Evolutionary conservation across 2,797 vertebrate genomes (phyloP), one percentile per base, ranked within the genome.

Genomic region (Dendrocincla fuliginosa): DNA sequence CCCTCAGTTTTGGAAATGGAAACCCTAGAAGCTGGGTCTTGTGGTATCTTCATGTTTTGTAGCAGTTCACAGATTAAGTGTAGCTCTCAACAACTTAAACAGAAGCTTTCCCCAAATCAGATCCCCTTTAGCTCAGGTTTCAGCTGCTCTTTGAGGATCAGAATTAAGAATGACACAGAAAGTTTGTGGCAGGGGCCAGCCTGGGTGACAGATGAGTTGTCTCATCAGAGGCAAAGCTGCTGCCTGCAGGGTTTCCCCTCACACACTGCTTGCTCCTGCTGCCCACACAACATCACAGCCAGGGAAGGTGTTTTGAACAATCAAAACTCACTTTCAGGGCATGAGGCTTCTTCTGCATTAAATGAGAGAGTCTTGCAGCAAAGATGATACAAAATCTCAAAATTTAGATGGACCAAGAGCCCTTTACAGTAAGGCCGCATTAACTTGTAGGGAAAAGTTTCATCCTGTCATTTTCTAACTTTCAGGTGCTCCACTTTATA

Each of bases 271-370:
- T 6, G 3, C 7, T 87, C 52, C 92, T 56, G 9, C 42, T 85
- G 64, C 60, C 55, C 7, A 1, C 27, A 17, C 52, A 59, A 1
- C 12, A 7, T 39, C 7, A 1, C 50, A 76, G 65, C 2, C 1
- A 68, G 22, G 46, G 33, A 50, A 56, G 13, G 16, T 35, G 35
- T 35, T 35, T 35, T 35, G 35, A 35, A 39, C 70, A 64, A 4
- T 30, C 44, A 5, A 7, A 30, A 42, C 14, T 59, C 42, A 5
- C 57, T 50, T 13, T 22, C 22, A 75, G 28, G 24, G 11, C 53
- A 39, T 4, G 33, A 68, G 32, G 24, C 13, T 37, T 52, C 28
- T 68, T 84, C 44, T 63, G 56, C 35, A 47, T 37, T 56, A 59
- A 57, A 71, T 37, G 32, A 75, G 22, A 25, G 25, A 56, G 24